Base-by-base conservation (phyloP, 2,113 vertebrate genomes). In the Lepus europaeus region DNA sequence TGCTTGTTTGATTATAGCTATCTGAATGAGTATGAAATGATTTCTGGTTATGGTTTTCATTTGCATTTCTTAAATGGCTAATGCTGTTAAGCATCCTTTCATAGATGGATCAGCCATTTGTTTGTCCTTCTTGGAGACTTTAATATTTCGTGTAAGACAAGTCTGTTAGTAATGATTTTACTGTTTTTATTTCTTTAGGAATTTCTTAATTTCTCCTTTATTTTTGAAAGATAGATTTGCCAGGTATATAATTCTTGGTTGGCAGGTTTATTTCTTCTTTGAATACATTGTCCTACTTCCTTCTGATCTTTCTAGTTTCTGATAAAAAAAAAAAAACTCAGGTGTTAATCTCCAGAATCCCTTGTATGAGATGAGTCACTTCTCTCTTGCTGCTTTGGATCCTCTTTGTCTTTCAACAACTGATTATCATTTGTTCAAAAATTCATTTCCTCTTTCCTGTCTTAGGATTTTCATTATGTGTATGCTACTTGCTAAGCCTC, bases 121-220 rank as follows among this genome's bases (percentile, higher is more conserved):
- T 79, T 19, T 79, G 12, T 89, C 27, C 84, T 92, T 79, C 45
- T 73, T 85, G 53, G 12, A 16, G 8, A 7, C 33, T 68, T 63
- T 83, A 61, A 7, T 53, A 77, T 70, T 63, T 77, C 36, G 88
- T 51, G 1, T 76, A 69, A 49, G 22, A 66, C 0, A 36, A 59
- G 51, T 93, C 56, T 85, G n/a, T 66, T 93, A 85, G 76, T 36
- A 36, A 73, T 79, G 9, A 77, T 63, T 88, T 83, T 25, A 70
- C 22, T 76, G 70, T 29, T 72, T 93, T 91, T 64, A 29, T 73
- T 95, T 89, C n/a, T 72, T 53, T 49, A 53, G 33, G 9, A 53
- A 78, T 39, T n/a, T 45, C 51, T 78, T 94, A 76, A 59, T 59
- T 59, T 14, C 19, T 51, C 39, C 33, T 51, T 78, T 10, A 70